These are phyloP conservation scores for Mylabris phalerata DNA, from an alignment of 1,140 invertebrate genomes.

Conservation along the genomic window DNA sequence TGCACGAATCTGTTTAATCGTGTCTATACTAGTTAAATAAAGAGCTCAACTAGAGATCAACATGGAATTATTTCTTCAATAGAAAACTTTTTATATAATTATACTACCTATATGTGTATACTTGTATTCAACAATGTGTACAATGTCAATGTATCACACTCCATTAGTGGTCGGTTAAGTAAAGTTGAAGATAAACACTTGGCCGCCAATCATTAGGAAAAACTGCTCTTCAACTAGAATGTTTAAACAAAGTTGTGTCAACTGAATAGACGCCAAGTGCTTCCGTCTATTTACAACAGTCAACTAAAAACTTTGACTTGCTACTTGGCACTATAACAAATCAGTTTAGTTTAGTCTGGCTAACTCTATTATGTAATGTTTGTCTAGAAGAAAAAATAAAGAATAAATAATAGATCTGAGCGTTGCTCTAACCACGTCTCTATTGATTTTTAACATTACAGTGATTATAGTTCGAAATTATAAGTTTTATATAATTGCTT, in stretches of 20 bases:
- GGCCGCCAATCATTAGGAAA: constrained; percentile 10
- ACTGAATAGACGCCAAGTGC: constrained; percentile 12
- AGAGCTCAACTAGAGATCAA: too few relatives aligned
- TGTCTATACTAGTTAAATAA: too few relatives aligned
- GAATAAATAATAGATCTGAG: background rate
- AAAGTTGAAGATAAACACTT: constrained; percentile 15
- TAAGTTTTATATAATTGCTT: too few relatives aligned
- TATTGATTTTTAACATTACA: constrained; percentile 2
- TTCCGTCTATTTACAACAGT: constrained; percentile 15
- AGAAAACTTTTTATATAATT: too few relatives aligned
- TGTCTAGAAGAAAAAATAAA: background rate
- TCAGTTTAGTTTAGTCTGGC: constrained; percentile 8
- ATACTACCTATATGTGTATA: too few relatives aligned
- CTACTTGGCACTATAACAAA: constrained; percentile 13
- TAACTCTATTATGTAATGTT: constrained; percentile 1
- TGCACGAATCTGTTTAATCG: too few relatives aligned
- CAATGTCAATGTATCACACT: constrained; percentile 15
- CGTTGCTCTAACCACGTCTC: background rate
- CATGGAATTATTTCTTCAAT: too few relatives aligned
- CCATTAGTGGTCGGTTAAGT: constrained; percentile 12
- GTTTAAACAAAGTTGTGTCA: constrained; percentile 18
- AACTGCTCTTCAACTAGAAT: constrained; percentile 10
- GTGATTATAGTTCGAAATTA: too few relatives aligned
- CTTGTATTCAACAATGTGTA: constrained; percentile 7
- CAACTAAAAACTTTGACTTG: constrained; percentile 12